A percentile compares a stretch with the other conserved stretches of the same genome.
Evolutionary conservation across 2,797 vertebrate species (phyloP).

Genomic region (Lateolabrax maculatus): DNA sequence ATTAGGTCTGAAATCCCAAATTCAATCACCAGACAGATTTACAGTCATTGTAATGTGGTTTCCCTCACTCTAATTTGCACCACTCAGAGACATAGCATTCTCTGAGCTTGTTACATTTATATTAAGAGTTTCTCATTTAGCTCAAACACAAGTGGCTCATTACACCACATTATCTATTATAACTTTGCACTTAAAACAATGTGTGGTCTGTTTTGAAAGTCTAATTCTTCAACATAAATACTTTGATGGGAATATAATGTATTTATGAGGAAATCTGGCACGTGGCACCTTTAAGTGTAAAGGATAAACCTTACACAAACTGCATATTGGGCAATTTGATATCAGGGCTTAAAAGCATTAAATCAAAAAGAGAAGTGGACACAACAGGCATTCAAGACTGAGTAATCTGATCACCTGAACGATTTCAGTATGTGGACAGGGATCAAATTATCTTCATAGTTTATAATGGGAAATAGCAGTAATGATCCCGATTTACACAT

Average conservation of each 20-base stretch:
- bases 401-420: slow-evolving; percentile 35
- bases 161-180: slow-evolving; percentile 4
- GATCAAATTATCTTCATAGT: slow-evolving; percentile 7
- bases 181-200: slow-evolving; percentile 21
- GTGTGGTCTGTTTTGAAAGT: slow-evolving; percentile 19
- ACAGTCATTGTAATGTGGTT: not conserved
- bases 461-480: slow-evolving; percentile 14
- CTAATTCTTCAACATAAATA: slow-evolving; percentile 11
- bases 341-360: slow-evolving; percentile 20
- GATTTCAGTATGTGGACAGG: slow-evolving; percentile 11
- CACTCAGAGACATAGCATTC: slow-evolving; percentile 2
- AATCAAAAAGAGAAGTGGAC: slow-evolving; percentile 40
- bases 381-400: not conserved
- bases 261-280: slow-evolving; percentile 40
- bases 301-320: slow-evolving; percentile 15
- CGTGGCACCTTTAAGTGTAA: slow-evolving; percentile 4
- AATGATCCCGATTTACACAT: not conserved
- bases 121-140: slow-evolving; percentile 12
- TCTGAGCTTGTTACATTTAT: slow-evolving; percentile 21
- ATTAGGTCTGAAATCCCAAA: not conserved
- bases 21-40: slow-evolving; percentile 10
- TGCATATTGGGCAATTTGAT: slow-evolving; percentile 47
- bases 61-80: slow-evolving; percentile 15
- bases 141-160: not conserved
- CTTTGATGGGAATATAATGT: slow-evolving; percentile 43